Base-by-base conservation (phyloP, 2,888 invertebrate species). In the Onthophagus sagittarius region DNA sequence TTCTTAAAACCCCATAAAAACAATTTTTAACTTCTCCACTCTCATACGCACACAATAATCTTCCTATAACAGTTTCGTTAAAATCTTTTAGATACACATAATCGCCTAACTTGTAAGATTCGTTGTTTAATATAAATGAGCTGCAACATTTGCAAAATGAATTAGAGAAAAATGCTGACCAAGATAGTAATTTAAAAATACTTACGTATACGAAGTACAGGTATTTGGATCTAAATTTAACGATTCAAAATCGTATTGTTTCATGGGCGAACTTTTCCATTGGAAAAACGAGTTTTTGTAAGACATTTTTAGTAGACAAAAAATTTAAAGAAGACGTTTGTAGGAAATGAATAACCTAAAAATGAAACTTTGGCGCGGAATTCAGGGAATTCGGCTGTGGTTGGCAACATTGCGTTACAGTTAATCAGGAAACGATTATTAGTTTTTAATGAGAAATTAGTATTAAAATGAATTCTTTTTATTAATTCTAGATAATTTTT, bases 1-100 rank as follows among this genome's bases (percentile, higher is more conserved):
- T 76, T 23, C 72, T 70, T 7, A 80, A 78, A 69, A 77, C 74
- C 53, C 75, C 79, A 63, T 69, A 67, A n/a, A 53, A 11, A 15
- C 32, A 3, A 39, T 75, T 64, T 14, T 63, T 63, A 13, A 32
- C 31, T 63, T 74, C 73, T 31, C 15, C 14, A 1, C 74, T 74
- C 5, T 76, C 72, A 62, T 69, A 77, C 9, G 74, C 15, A 70
- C 75, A 72, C 7, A 74, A 15, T n/a, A 77, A 39, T 64, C 70
- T 74, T 62, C 63, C 74, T 14, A 77, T 62, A 72, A 23, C 71
- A 5, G 33, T 71, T 14, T n/a, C 69, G n/a, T 70, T 69, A n/a
- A 13, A 11, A 15, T 62, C 62, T 13, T 69, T 72, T n/a, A 77
- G 39, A 5, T 73, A 0, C 7, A 72, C 75, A 64, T 70, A 75